Evolutionary conservation across 2,113 vertebrate species (phyloP).

Genomic region (Eolophus roseicapilla): DNA sequence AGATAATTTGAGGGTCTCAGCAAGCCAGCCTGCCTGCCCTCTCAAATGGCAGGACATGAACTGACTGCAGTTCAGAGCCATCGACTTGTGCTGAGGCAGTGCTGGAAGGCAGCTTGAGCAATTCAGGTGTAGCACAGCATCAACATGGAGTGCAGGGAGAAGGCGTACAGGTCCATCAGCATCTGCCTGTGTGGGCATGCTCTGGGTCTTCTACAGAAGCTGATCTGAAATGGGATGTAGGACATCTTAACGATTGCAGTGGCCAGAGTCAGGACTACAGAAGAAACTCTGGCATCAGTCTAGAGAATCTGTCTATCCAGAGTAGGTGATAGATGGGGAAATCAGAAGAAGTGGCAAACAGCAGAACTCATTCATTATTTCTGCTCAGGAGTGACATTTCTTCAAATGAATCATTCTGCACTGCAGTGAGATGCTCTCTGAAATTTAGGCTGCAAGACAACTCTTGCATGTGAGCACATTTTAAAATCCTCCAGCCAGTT

Average conservation of each 20-base stretch:
- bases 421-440: neutral
- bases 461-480: neutral
- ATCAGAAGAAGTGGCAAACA: accelerated
- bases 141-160: accelerated
- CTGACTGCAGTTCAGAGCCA: neutral
- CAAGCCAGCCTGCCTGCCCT: neutral
- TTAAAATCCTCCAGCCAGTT: neutral
- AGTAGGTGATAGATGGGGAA: neutral
- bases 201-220: neutral
- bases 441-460: neutral
- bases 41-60: neutral
- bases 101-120: neutral
- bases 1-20: neutral
- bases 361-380: neutral
- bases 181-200: neutral
- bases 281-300: neutral
- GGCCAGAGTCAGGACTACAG: neutral
- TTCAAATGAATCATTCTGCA: neutral
- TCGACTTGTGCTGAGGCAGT: neutral
- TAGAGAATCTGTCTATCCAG: neutral
- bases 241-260: neutral
- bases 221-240: neutral
- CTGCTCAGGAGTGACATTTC: neutral
- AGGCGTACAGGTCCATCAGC: neutral
- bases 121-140: neutral